Evolutionary conservation across 1,140 invertebrate species (phyloP).

Genomic region (Batillaria attramentaria): DNA sequence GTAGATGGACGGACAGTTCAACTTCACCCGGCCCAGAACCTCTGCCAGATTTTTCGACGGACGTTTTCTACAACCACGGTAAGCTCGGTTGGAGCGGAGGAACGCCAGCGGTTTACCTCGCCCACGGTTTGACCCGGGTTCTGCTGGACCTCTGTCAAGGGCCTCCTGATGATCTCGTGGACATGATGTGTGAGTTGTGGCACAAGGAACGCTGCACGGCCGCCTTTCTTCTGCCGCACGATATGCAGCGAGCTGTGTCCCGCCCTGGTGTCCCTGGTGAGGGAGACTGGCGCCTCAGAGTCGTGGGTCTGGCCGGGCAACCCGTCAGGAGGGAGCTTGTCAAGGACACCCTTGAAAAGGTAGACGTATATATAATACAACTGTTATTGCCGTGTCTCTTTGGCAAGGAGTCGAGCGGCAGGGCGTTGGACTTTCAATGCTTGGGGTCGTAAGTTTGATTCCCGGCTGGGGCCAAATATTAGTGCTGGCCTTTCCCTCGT

Average conservation of each 20-base stretch:
- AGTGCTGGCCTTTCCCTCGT: too few species aligned
- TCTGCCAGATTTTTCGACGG: too few species aligned
- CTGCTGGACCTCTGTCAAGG: slow-evolving; percentile 8
- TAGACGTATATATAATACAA: too few species aligned
- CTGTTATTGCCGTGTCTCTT: too few species aligned
- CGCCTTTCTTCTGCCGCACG: background rate
- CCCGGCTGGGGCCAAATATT: too few species aligned
- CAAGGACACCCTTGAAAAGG: background rate
- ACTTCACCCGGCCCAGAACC: too few species aligned
- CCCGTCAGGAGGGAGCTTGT: background rate
- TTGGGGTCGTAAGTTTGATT: too few species aligned
- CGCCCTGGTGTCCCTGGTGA: background rate
- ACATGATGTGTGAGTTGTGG: background rate
- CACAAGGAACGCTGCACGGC: background rate
- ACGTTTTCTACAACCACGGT: slow-evolving; percentile 2
- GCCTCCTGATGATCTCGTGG: background rate
- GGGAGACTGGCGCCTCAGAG: background rate
- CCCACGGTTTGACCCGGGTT: background rate
- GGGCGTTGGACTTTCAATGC: too few species aligned
- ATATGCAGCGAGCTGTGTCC: background rate
- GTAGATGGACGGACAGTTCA: too few species aligned
- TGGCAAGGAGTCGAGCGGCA: too few species aligned
- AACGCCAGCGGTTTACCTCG: background rate
- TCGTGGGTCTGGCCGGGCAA: background rate
- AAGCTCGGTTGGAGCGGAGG: slow-evolving; percentile 12